Base-by-base conservation (phyloP, 1,140 invertebrate genomes). In the Lepidotrigona ventralis region DNA sequence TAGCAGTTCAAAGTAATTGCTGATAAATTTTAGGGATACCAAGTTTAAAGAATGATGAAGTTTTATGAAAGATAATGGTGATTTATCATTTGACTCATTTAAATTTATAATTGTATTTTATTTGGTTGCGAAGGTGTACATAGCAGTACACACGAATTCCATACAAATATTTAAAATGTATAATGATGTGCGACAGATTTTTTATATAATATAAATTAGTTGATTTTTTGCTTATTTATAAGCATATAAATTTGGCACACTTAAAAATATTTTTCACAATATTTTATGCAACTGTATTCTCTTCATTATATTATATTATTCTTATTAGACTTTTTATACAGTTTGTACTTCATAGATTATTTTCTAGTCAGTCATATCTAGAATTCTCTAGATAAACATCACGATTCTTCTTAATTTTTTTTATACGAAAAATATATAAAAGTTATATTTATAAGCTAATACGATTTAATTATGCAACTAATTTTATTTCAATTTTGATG, bases 331-430 rank as follows among this genome's bases (percentile, higher is more conserved):
- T 75, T 19, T 81, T 68, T 46, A 19, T 39, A 17, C 51, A 51
- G 72, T 83, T 83, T 83, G 66, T 78, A 83, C 74, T 83, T 78
- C 9, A 12, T 60, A 78, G 17, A 77, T 76, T 83, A 83, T 23
- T 83, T 78, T 77, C 75, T 78, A 78, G 33, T 83, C 56, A 78
- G 74, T 83, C 73, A 56, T 39, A 77, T 19, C 69, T 66, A 68
- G 26, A 77, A 70, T 56, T 60, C 78, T 83, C 54, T n/a, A 14
- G 60, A 51, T 69, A 56, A 56, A 63, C 26, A 12, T 63, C n/a
- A 64, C 26, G 23, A 39, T 60, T 14, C 23, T 71, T 72, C 6
- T 26, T 73, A 51, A 19, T 8, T 53, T 53, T 39, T n/a, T 33
- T 72, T 64, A 23, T 56, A 75, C 21, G 33, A 56, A 73, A 73